Evolutionary conservation across 2,113 vertebrate genomes (phyloP), one percentile per base, ranked within the genome.

Genomic region (Etheostoma cragini): DNA sequence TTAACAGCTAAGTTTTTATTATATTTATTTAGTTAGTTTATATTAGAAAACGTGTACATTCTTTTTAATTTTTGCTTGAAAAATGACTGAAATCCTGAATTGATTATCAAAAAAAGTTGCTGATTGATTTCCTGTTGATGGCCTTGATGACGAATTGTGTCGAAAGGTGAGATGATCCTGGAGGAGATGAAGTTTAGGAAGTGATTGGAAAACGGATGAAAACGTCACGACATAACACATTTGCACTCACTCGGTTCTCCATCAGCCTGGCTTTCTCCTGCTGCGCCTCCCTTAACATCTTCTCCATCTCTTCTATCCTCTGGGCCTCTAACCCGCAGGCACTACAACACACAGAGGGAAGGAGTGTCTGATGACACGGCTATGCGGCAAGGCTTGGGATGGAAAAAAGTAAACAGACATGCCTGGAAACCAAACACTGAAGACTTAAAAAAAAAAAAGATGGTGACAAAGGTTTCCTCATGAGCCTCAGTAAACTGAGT

Each of bases 221-320:
- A 15, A 49, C 19, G 35, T 38, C 35, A 5, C 13, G 6, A 6
- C 12, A 22, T 4, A 26, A n/a, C 10, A 8, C 35, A 38, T 69
- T 24, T 73, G 33, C 62, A 45, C 97, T 96, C 90, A 99, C 98
- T 93, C 96, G 92, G 15, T 96, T 97, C 86, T 99, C 97, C 83
- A 99, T 94, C 83, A 99, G 94, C 71, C 96, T 93, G 0, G 96
- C 97, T 94, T 98, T 98, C 93, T 99, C 97, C 0, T 96, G 96
- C 0, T 98, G 97, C 0, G 97, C 98, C 88, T 99, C 97, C 84
- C 96, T 97, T 86, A 99, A 77, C 97, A 99, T 96, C 94, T 96
- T 97, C 92, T 99, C 98, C 97, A 99, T 98, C 95, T 99, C 98
- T 72, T 99, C 98, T 0, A 98, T 96, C 93, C 97, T 97, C 60